Conservation (phyloP, 2,797 vertebrate species). For the Platalea minor region DNA sequence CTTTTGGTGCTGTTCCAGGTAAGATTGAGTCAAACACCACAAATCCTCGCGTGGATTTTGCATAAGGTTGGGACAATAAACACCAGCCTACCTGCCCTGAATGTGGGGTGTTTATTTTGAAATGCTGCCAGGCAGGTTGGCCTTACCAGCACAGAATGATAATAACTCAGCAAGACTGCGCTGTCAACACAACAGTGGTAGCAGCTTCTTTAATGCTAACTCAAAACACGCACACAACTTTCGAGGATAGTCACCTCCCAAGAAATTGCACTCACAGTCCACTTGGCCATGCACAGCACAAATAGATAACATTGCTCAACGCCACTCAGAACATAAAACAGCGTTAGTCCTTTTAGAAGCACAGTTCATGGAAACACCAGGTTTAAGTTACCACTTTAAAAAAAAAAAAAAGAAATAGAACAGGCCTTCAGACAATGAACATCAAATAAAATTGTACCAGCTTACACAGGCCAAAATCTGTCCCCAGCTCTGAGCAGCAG, state of each 20-base stretch:
- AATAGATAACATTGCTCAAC: background rate
- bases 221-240: background rate
- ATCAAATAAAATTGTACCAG: background rate
- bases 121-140: background rate
- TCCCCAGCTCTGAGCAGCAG: background rate
- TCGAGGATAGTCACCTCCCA: background rate
- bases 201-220: background rate
- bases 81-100: background rate
- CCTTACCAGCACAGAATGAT: background rate
- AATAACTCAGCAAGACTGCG: background rate
- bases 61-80: background rate
- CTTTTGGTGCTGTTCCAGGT: background rate
- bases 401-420: background rate
- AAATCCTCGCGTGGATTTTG: background rate
- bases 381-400: background rate
- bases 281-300: background rate
- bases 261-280: background rate
- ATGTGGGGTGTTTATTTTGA: background rate
- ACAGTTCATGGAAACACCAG: background rate
- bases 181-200: background rate
- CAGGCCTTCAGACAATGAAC: background rate
- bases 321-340: background rate
- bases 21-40: background rate
- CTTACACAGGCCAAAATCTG: background rate
- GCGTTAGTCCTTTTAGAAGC: background rate